Evolutionary conservation across 2,888 invertebrate genomes (phyloP).

Genomic region (Ophioninae sp.): DNA sequence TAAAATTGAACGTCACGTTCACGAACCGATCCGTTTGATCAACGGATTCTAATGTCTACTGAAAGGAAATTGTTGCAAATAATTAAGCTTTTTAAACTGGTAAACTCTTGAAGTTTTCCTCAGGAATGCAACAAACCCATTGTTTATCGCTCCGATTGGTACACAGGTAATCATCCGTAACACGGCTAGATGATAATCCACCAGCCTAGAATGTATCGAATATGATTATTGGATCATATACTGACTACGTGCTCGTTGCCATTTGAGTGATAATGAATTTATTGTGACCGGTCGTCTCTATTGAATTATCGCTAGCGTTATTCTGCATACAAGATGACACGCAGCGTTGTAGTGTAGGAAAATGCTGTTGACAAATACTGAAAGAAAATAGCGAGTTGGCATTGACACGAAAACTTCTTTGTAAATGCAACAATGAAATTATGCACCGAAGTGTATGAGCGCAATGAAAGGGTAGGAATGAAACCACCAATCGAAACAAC

Average conservation of each 20-base stretch:
- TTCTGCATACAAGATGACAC: slow-evolving; percentile 31
- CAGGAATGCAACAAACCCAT: too few relatives aligned
- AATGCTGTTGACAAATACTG: slow-evolving; percentile 56
- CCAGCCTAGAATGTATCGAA: neutral
- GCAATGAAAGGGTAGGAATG: slow-evolving; percentile 63
- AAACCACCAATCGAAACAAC: slow-evolving; percentile 53
- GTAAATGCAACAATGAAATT: slow-evolving; percentile 6
- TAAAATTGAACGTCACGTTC: too few relatives aligned
- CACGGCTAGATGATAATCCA: too few relatives aligned
- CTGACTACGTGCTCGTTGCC: neutral
- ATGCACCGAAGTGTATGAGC: slow-evolving; percentile 29
- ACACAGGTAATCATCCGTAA: too few relatives aligned
- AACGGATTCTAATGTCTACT: too few relatives aligned
- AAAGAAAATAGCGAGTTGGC: neutral
- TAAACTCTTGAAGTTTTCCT: too few relatives aligned
- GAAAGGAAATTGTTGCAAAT: too few relatives aligned
- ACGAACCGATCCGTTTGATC: too few relatives aligned
- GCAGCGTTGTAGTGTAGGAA: slow-evolving; percentile 58
- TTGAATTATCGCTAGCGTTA: neutral
- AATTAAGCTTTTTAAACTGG: too few relatives aligned
- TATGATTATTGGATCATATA: neutral
- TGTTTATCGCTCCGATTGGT: too few relatives aligned
- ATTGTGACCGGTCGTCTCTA: neutral
- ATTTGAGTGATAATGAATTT: neutral
- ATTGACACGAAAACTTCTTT: neutral